Conservation (phyloP, 1,140 invertebrate species). For the Anastrepha obliqua region DNA sequence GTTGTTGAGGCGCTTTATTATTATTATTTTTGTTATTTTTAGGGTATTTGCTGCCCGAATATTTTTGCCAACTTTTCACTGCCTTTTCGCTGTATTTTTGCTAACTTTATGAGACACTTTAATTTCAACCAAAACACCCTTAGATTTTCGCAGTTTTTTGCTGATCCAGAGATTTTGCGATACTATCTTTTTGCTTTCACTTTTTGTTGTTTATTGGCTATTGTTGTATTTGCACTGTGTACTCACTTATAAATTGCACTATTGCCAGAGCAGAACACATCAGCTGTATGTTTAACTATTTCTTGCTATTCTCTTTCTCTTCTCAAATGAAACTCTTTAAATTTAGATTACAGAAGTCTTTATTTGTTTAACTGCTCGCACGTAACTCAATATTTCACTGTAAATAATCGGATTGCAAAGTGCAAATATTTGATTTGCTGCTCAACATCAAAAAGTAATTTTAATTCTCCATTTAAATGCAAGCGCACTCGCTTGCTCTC, state of each 20-base stretch:
- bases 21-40: background rate
- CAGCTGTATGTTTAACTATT: background rate
- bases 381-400: conserved; percentile 30
- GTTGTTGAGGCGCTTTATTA: conserved; percentile 43
- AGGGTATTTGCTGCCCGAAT: background rate
- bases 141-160: background rate
- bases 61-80: background rate
- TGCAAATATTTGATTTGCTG: conserved; percentile 47
- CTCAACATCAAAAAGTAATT: conserved; percentile 10
- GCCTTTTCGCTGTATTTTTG: conserved; percentile 42
- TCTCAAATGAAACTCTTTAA: background rate
- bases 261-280: background rate
- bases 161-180: background rate
- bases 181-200: background rate
- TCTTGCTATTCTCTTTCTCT: background rate
- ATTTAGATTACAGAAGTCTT: background rate
- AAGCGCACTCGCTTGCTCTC: background rate
- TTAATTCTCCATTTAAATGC: conserved; percentile 47
- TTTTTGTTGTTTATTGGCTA: background rate
- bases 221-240: background rate
- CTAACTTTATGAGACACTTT: conserved; percentile 25
- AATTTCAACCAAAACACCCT: background rate
- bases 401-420: conserved; percentile 37
- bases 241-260: background rate
- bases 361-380: background rate